Percentiles rank a stretch among this genome's conserved stretches.
phyloP scores from a whole-genome alignment of 1,140 invertebrate genomes.

The Panagrolaimus sp. region DNA sequence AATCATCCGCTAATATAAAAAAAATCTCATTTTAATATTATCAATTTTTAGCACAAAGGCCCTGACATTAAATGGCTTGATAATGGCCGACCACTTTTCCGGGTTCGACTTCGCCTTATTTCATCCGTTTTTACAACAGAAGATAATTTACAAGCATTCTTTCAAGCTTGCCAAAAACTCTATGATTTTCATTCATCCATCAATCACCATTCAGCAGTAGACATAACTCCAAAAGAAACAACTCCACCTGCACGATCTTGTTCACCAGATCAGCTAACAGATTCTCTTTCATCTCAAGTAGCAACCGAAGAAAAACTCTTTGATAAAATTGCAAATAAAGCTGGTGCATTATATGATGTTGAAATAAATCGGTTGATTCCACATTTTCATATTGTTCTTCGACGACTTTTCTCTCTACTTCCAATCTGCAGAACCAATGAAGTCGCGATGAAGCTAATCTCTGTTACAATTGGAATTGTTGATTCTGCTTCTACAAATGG shows the following conservation, averaged over 20 bases:
- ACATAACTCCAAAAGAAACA: neutral
- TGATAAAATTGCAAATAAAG: conserved; percentile 8
- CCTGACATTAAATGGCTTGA: conserved; percentile 36
- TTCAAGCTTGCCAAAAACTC: conserved; percentile 47
- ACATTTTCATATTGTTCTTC: conserved; percentile 41
- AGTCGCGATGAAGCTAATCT: conserved; percentile 21
- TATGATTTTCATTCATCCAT: conserved; percentile 19
- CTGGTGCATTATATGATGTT: neutral
- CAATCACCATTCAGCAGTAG: conserved; percentile 9
- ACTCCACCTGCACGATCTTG: conserved; percentile 20
- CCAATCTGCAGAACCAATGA: conserved; percentile 29
- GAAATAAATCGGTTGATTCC: conserved; percentile 37
- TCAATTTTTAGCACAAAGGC: neutral
- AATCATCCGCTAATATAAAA: too few relatives aligned
- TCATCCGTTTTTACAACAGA: conserved; percentile 38
- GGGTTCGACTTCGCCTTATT: conserved; percentile 34
- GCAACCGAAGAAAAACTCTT: conserved; percentile 22
- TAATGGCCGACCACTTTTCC: conserved; percentile 28
- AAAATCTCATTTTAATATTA: too few relatives aligned
- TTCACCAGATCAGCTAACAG: conserved; percentile 21
- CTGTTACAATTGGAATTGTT: conserved; percentile 20
- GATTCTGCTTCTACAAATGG: conserved; percentile 9
- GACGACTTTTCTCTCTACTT: conserved; percentile 43
- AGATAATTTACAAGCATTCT: conserved; percentile 45
- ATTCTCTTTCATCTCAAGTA: conserved; percentile 7